phyloP scores from a whole-genome alignment of 2,888 invertebrate genomes.

The Margaritifera margaritifera region DNA sequence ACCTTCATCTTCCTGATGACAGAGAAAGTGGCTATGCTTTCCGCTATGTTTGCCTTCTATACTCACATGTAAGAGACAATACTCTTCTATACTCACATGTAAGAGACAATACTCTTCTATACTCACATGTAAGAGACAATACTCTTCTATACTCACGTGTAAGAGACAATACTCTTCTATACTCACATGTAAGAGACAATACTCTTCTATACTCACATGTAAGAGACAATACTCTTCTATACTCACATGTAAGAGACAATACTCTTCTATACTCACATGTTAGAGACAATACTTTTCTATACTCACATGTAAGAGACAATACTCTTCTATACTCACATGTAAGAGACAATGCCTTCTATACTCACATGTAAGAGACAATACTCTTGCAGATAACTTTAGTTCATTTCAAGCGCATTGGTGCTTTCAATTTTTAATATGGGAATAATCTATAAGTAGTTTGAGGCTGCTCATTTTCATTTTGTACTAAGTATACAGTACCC shows the following conservation, averaged over 20 bases:
- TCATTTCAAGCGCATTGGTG: too few relatives aligned
- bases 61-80: constrained; percentile 63
- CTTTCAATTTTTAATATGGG: too few relatives aligned
- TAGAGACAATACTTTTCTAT: too few relatives aligned
- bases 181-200: too few relatives aligned
- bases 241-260: constrained; percentile 62
- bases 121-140: too few relatives aligned
- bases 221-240: too few relatives aligned
- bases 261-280: constrained; percentile 59
- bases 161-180: constrained; percentile 6
- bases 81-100: too few relatives aligned
- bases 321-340: constrained; percentile 59
- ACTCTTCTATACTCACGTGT: too few relatives aligned
- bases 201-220: constrained; percentile 49
- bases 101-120: constrained; percentile 6
- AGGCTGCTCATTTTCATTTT: too few relatives aligned
- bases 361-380: constrained; percentile 50
- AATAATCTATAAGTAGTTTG: too few relatives aligned
- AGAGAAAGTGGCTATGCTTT: constrained; percentile 48
- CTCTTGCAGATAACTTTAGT: too few relatives aligned
- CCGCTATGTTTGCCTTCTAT: constrained; percentile 49
- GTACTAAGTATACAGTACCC: too few relatives aligned
- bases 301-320: constrained; percentile 62
- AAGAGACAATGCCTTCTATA: constrained; percentile 55
- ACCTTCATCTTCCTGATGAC: constrained; percentile 47